Percentiles rank a stretch among this genome's conserved stretches.
phyloP scores from a whole-genome alignment of 2,888 invertebrate species.

The Athetis lepigone region DNA sequence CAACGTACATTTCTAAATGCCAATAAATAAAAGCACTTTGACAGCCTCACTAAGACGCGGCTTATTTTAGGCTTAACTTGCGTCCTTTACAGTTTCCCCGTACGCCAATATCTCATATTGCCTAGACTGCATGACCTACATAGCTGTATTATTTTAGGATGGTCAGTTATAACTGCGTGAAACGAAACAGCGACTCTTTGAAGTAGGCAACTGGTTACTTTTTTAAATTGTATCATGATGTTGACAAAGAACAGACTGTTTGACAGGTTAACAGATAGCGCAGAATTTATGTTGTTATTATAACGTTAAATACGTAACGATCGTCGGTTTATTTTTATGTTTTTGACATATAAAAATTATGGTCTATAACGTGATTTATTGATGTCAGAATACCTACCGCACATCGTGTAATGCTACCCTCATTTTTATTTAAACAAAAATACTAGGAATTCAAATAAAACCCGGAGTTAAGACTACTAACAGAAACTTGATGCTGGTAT shows the following conservation, averaged over 20 bases:
- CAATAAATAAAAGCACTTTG: conserved; percentile 36
- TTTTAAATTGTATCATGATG: conserved; percentile 56
- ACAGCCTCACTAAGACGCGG: conserved; percentile 43
- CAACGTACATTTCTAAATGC: conserved; percentile 26
- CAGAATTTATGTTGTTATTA: conserved; percentile 61
- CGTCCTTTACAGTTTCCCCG: conserved; percentile 43
- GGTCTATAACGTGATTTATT: conserved; percentile 39
- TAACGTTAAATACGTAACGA: conserved; percentile 49
- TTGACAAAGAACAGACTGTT: conserved; percentile 64
- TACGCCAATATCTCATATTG: conserved; percentile 65
- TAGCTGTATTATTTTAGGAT: conserved; percentile 74
- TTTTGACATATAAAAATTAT: conserved; percentile 41
- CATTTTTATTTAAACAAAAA: conserved; percentile 16
- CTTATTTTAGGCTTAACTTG: conserved; percentile 50
- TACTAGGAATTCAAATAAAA: conserved; percentile 15
- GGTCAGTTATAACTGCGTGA: conserved; percentile 65
- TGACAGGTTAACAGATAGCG: conserved; percentile 54
- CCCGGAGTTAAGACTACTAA: not conserved
- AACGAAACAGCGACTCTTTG: conserved; percentile 65
- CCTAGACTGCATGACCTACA: conserved; percentile 75
- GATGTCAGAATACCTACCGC: conserved; percentile 20
- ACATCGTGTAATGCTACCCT: conserved; percentile 21
- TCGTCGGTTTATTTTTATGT: conserved; percentile 33
- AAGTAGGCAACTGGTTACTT: conserved; percentile 50
- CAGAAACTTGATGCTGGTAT: conserved; percentile 3